A percentile compares a stretch with the other conserved stretches of the same genome.
These are phyloP conservation scores for Epiblema foenella DNA, from an alignment of 2,888 invertebrate species.

Conservation along the genomic window DNA sequence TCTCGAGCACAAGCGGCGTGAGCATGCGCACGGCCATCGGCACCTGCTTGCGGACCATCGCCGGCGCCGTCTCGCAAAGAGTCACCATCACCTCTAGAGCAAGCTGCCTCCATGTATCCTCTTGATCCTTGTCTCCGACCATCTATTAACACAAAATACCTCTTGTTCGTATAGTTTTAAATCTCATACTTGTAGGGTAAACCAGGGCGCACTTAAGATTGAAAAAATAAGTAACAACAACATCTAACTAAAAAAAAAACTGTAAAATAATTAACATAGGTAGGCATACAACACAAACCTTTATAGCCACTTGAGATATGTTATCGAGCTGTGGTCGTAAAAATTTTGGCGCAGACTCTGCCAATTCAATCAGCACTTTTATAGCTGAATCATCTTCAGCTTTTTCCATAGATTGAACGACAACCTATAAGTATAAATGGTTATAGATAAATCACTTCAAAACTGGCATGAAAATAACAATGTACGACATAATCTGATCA, in stretches of 20 bases:
- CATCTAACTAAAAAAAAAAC: neutral
- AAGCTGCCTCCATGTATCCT: conserved; percentile 94
- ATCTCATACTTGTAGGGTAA: no score
- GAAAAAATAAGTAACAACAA: neutral
- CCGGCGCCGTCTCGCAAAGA: conserved; percentile 96
- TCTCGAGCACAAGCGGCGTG: conserved; percentile 94
- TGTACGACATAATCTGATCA: neutral
- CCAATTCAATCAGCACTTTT: conserved; percentile 97
- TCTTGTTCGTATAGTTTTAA: neutral
- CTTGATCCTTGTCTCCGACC: conserved; percentile 88
- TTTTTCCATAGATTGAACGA: conserved; percentile 92
- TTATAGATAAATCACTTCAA: neutral
- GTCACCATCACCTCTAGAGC: conserved; percentile 94
- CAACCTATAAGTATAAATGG: conserved; percentile 76
- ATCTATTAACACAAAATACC: conserved; percentile 71
- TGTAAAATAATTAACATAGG: neutral
- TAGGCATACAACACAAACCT: conserved; percentile 79
- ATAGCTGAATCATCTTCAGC: conserved; percentile 95
- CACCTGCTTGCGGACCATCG: conserved; percentile 97
- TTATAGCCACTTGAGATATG: conserved; percentile 95
- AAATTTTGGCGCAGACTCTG: conserved; percentile 96
- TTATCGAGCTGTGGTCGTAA: conserved; percentile 93
- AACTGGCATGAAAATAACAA: neutral
- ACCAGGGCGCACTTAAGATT: no score
- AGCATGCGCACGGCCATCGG: conserved; percentile 91